These are phyloP conservation scores for Lepus timidus DNA, from an alignment of 2,113 vertebrate genomes.

Conservation along the genomic window DNA sequence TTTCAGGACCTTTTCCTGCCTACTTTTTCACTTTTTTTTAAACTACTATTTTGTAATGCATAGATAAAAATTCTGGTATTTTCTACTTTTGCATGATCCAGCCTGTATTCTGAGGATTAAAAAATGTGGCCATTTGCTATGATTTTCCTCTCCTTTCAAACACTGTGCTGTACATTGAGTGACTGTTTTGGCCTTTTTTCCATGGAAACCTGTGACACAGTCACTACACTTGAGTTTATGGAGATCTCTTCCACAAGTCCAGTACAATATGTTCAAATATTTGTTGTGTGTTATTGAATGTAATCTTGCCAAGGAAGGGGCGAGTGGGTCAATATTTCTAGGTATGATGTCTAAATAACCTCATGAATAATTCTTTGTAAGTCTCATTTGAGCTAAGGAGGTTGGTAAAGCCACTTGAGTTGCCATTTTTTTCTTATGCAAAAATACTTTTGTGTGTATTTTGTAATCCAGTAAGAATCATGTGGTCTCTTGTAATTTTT, in stretches of 20 bases:
- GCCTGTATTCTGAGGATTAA: neutral
- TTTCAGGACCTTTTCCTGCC: constrained; percentile 14
- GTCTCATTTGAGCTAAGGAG: neutral
- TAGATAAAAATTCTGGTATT: neutral
- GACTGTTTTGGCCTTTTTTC: constrained; percentile 61
- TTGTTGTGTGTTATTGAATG: neutral
- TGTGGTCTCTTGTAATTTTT: constrained; percentile 3
- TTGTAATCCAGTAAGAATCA: neutral
- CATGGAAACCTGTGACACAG: constrained; percentile 22
- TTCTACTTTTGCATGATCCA: constrained; percentile 1
- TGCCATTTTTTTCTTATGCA: neutral
- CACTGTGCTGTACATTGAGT: constrained; percentile 32
- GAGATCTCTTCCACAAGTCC: constrained; percentile 6
- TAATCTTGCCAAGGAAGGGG: constrained; percentile 19
- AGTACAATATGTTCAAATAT: neutral
- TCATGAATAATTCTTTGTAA: neutral
- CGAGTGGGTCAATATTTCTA: neutral
- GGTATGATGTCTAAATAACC: neutral
- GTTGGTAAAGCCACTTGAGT: neutral
- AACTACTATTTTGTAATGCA: neutral
- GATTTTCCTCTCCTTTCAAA: constrained; percentile 59
- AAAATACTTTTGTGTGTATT: neutral
- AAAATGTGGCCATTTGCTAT: constrained; percentile 46
- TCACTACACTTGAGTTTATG: constrained; percentile 1
- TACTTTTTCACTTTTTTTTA: constrained; percentile 52